Evolutionary conservation across 92 coral and sea anemone species (phyloP).

Genomic region (Galaxea fascicularis): DNA sequence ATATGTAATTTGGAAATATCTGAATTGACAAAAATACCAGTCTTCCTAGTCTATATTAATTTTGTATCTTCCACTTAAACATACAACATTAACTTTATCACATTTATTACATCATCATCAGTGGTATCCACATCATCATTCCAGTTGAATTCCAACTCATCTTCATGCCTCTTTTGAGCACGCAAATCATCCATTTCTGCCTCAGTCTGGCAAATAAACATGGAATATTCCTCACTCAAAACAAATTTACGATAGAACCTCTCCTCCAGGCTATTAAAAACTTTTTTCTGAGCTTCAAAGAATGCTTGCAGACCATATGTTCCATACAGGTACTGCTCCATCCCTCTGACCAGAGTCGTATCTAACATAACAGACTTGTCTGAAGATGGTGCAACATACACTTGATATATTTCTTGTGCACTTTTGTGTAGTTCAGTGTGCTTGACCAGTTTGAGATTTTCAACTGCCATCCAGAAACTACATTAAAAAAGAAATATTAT

Average conservation of each 20-base stretch:
- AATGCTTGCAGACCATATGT: constrained; percentile 77
- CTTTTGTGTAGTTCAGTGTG: constrained; percentile 84
- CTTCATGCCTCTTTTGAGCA: constrained; percentile 84
- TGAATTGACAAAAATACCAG: too few relatives aligned
- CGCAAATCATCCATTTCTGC: constrained; percentile 94
- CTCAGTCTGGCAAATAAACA: constrained; percentile 92
- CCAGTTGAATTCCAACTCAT: constrained; percentile 80
- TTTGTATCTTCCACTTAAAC: too few relatives aligned
- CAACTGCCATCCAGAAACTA: constrained; percentile 98
- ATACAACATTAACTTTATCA: too few relatives aligned
- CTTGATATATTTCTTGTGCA: constrained; percentile 93
- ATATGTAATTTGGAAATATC: background rate
- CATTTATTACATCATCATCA: constrained; percentile 82
- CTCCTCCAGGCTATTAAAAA: constrained; percentile 83
- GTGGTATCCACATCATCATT: constrained; percentile 74
- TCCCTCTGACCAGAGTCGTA: constrained; percentile 86
- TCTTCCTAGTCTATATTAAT: too few relatives aligned
- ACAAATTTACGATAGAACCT: constrained; percentile 92
- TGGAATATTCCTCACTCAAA: constrained; percentile 89
- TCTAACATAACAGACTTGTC: constrained; percentile 94
- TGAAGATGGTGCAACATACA: constrained; percentile 92
- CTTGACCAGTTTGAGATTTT: constrained; percentile 87
- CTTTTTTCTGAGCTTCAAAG: constrained; percentile 92
- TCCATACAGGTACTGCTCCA: constrained; percentile 89
- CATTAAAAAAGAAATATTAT: background rate